Evolutionary conservation across 2,113 vertebrate genomes (phyloP), one percentile per base, ranked within the genome.

Genomic region (Charina bottae): DNA sequence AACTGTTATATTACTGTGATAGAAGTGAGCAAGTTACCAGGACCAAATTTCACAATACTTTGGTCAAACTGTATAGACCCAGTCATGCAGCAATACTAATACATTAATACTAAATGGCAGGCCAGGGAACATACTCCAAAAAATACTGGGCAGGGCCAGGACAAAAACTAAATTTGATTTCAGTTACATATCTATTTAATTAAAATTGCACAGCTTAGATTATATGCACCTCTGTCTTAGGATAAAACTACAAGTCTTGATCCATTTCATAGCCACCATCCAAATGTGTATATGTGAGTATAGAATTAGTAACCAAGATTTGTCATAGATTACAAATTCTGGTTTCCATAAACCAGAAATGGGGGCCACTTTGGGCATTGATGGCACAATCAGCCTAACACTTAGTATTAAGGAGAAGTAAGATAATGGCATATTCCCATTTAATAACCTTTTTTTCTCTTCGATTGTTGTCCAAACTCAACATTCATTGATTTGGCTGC

Each of bases 211-310:
- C 17, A 78, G 33, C 37, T 23, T 78, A 42, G 17, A 78, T 78
- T 78, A 78, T 42, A 78, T 21, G 72, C 33, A 2, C 6, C 6
- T 78, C n/a, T 91, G 95, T 92, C 88, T 90, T 93, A 83, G 89
- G 87, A 90, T 84, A 93, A 95, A 95, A 93, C 93, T 94, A 90
- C 94, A 95, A 90, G 28, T 55, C 95, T 96, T 95, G 89, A 28
- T 91, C 96, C 87, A 93, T 93, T 95, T 91, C 26, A 95, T 91
- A 90, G 85, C 90, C 92, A 9, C 95, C 85, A 93, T 89, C 92
- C 0, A 0, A 93, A 91, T 78, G 19, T 78, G 17, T 78, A 1
- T 72, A 78, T 37, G 6, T 37, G 6, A 21, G 17, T 78, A 21
- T 78, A 42, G 33, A 78, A 78, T 78, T 78, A 42, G 33, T 78